A percentile compares a stretch with the other conserved stretches of the same genome.
Conservation (phyloP, 2,113 vertebrate genomes). For the Empidonax alnorum region DNA sequence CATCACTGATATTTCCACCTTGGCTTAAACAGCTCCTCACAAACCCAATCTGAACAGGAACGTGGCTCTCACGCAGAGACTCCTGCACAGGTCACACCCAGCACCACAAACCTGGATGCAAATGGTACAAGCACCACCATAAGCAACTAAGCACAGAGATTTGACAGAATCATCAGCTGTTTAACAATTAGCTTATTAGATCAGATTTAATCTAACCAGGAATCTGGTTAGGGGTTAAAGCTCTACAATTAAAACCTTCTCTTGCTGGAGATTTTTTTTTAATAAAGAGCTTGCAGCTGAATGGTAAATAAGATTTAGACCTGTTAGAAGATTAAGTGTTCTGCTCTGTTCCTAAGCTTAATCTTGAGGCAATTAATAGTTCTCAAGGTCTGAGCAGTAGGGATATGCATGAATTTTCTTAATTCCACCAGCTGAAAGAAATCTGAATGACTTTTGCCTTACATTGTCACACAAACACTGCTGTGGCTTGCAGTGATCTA, state of each 20-base stretch:
- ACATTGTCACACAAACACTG: background rate
- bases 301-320: constrained; percentile 50
- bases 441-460: background rate
- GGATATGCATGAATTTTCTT: constrained; percentile 28
- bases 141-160: background rate
- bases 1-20: background rate
- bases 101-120: background rate
- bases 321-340: constrained; percentile 58
- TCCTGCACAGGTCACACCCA: background rate
- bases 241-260: background rate
- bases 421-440: constrained; percentile 19
- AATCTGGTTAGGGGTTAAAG: background rate
- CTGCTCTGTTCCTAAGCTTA: constrained; percentile 47
- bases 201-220: background rate
- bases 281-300: constrained; percentile 22
- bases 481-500: background rate
- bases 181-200: background rate
- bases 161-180: background rate
- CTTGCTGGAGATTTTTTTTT: background rate
- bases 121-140: background rate
- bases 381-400: background rate
- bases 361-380: constrained; percentile 52
- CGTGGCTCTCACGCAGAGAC: background rate
- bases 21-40: background rate
- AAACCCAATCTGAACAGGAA: background rate